phyloP scores from a whole-genome alignment of 1,140 invertebrate species.

The Microplitis demolitor region DNA sequence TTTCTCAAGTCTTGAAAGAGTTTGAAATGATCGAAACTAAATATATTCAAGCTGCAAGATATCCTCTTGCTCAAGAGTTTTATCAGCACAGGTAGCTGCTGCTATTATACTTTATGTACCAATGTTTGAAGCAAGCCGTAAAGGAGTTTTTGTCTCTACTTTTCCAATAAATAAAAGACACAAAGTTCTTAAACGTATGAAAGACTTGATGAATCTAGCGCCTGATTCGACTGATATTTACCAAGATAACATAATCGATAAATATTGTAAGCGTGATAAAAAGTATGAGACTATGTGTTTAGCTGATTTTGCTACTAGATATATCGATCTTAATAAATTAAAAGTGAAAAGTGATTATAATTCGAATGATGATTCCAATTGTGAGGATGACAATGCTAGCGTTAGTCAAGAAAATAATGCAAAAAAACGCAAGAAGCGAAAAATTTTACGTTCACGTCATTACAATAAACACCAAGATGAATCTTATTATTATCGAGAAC shows the following conservation, averaged over 20 bases:
- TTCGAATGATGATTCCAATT: background rate
- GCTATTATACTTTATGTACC: background rate
- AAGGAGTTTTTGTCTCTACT: background rate
- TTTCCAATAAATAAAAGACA: too few relatives aligned
- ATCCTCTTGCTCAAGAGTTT: background rate
- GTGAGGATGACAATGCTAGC: background rate
- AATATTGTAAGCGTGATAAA: background rate
- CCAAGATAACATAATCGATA: background rate
- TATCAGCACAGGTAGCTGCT: background rate
- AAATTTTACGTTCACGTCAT: background rate
- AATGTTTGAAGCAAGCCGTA: background rate
- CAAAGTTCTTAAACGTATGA: background rate
- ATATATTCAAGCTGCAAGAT: too few relatives aligned
- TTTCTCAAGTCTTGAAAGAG: too few relatives aligned
- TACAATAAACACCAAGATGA: background rate
- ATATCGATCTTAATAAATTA: background rate
- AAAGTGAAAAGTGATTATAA: background rate
- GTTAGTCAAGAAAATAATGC: background rate
- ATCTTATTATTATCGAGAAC: background rate
- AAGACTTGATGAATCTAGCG: background rate
- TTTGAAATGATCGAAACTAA: too few relatives aligned
- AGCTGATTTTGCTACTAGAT: constrained; percentile 1
- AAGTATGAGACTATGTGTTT: background rate
- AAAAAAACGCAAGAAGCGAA: background rate
- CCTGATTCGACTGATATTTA: background rate